Evolutionary conservation across 2,113 vertebrate species (phyloP).

Genomic region (Aptenodytes patagonicus): DNA sequence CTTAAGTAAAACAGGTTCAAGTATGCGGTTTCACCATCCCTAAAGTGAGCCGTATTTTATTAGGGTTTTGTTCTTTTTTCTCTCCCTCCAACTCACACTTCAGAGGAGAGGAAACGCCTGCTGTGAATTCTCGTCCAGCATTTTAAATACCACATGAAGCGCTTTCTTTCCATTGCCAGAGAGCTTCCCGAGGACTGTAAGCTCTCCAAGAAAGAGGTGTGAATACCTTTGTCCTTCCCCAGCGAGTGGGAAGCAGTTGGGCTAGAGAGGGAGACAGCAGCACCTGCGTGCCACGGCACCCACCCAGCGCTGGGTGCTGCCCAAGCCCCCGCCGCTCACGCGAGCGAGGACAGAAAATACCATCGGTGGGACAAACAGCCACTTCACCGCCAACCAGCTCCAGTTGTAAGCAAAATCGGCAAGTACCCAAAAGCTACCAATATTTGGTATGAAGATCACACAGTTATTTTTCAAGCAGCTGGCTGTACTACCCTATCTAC

Average conservation of each 20-base stretch:
- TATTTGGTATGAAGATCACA: not conserved
- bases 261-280: not conserved
- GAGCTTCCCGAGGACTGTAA: not conserved
- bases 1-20: not conserved
- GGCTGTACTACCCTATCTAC: not conserved
- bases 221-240: not conserved
- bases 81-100: not conserved
- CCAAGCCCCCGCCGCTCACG: fast-evolving
- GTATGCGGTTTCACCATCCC: not conserved
- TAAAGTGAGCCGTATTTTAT: not conserved
- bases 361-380: not conserved
- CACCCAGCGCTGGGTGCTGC: not conserved
- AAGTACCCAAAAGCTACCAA: not conserved
- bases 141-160: not conserved
- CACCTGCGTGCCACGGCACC: not conserved
- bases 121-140: slow-evolving; percentile 10
- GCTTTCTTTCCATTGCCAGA: not conserved
- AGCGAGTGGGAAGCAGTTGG: not conserved
- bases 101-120: slow-evolving; percentile 3
- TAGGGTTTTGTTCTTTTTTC: not conserved
- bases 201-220: not conserved
- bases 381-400: fast-evolving
- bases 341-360: not conserved
- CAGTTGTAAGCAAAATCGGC: not conserved
- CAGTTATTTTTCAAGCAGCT: not conserved